Evolutionary conservation across 2,797 vertebrate species (phyloP).

Genomic region (Lacerta agilis): DNA sequence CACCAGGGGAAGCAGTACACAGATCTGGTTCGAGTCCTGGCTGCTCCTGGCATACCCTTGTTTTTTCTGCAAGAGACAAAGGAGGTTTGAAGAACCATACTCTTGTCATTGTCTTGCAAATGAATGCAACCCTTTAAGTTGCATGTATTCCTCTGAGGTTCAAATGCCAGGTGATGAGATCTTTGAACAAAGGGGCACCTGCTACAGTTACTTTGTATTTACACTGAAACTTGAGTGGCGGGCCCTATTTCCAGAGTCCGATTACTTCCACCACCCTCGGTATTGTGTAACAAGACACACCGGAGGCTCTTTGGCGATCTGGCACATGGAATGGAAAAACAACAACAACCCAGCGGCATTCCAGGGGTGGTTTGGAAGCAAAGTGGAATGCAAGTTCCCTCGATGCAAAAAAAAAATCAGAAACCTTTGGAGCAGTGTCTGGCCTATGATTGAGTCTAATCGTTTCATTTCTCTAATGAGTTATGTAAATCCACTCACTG

Average conservation of each 20-base stretch:
- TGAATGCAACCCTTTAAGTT: conserved; percentile 25
- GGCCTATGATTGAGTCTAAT: conserved; percentile 27
- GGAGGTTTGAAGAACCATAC: conserved; percentile 21
- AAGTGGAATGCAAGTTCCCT: conserved; percentile 6
- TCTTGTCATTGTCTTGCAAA: neutral
- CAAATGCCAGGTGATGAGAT: conserved; percentile 34
- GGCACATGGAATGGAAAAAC: conserved; percentile 44
- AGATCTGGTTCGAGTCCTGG: neutral
- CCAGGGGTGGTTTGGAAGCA: conserved; percentile 42
- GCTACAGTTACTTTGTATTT: conserved; percentile 39
- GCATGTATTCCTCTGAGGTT: conserved; percentile 39
- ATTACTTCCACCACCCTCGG: conserved; percentile 27
- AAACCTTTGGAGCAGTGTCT: conserved; percentile 24
- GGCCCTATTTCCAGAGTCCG: conserved; percentile 33
- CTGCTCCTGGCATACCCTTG: neutral
- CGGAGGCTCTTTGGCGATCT: conserved; percentile 11
- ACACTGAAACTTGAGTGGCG: conserved; percentile 17
- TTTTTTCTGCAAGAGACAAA: conserved; percentile 31
- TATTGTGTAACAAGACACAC: conserved; percentile 25
- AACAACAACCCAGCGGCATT: conserved; percentile 9
- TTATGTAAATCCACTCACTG: conserved; percentile 38
- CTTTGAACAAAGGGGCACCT: conserved; percentile 37
- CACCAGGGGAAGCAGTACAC: neutral
- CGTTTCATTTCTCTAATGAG: conserved; percentile 8
- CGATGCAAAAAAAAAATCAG: neutral